A percentile compares a stretch with the other conserved stretches of the same genome.
These are phyloP conservation scores for Poecilia wingei DNA, from an alignment of 2,797 vertebrate species.

Conservation along the genomic window DNA sequence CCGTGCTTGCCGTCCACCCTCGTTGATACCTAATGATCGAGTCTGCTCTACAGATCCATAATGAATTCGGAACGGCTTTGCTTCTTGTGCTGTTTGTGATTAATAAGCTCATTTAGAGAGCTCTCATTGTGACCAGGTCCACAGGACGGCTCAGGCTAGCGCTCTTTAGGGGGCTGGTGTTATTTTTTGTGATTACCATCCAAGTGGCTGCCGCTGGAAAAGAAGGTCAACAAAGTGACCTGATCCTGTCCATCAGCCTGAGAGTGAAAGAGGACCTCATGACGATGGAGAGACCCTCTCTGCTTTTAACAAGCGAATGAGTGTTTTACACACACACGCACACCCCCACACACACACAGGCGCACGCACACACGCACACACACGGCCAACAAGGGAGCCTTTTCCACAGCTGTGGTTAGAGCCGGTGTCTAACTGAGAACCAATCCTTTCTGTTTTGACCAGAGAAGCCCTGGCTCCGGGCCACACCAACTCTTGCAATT, in stretches of 20 bases:
- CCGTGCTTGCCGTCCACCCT: constrained; percentile 40
- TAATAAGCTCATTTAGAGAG: constrained; percentile 69
- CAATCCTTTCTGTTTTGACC: constrained; percentile 2
- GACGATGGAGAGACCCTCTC: constrained; percentile 62
- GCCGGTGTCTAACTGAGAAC: neutral
- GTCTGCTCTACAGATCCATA: constrained; percentile 42
- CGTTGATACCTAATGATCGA: constrained; percentile 35
- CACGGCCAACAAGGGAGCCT: neutral
- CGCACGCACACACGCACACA: neutral
- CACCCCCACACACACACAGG: neutral
- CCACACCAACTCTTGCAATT: neutral
- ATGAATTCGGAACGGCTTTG: constrained; percentile 58
- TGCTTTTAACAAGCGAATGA: constrained; percentile 56
- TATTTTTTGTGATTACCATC: constrained; percentile 85
- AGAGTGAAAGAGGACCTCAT: constrained; percentile 71
- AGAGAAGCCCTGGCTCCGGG: neutral
- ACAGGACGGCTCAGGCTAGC: constrained; percentile 46
- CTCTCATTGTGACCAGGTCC: constrained; percentile 65
- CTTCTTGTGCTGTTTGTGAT: constrained; percentile 61
- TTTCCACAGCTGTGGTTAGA: constrained; percentile 9
- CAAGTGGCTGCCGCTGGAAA: constrained; percentile 82
- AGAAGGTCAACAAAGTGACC: constrained; percentile 80
- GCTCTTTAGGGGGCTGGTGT: constrained; percentile 80
- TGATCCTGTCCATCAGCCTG: constrained; percentile 73
- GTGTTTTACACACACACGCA: neutral